These are phyloP conservation scores for Machimus rusticus DNA, from an alignment of 2,888 invertebrate genomes.

Conservation along the genomic window DNA sequence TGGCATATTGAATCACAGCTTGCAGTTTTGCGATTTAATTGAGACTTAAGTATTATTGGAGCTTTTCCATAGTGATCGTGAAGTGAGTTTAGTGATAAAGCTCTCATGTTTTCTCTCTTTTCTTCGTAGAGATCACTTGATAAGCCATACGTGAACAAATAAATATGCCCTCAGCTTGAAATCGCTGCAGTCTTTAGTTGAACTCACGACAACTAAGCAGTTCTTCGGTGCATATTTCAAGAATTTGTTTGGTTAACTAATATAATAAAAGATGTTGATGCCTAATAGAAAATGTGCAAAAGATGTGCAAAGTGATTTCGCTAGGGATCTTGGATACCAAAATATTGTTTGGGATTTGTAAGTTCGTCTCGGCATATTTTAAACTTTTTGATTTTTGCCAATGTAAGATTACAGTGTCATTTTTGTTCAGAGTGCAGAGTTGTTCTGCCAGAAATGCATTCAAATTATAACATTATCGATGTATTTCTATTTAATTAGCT, in stretches of 20 bases:
- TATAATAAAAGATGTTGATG: not conserved
- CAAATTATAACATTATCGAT: not conserved
- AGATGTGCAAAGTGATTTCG: conserved; percentile 55
- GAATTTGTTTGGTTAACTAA: not conserved
- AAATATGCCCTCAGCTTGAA: not conserved
- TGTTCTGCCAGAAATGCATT: not conserved
- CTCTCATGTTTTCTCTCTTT: not conserved
- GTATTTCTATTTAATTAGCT: not conserved
- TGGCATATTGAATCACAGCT: not conserved
- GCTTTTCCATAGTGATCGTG: no score
- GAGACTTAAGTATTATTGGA: not conserved
- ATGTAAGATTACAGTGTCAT: no score
- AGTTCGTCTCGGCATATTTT: conserved; percentile 37
- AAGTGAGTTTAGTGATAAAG: not conserved
- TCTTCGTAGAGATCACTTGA: not conserved
- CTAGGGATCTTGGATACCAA: conserved; percentile 51
- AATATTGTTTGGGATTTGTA: conserved; percentile 56
- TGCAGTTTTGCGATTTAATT: not conserved
- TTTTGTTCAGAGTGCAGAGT: no score
- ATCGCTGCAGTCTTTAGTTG: not conserved
- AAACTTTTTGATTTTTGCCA: not conserved
- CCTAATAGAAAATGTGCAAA: conserved; percentile 42
- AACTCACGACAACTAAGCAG: not conserved
- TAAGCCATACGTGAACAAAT: not conserved
- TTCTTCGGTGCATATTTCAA: not conserved